These are phyloP conservation scores for Alosa sapidissima DNA, from an alignment of 2,797 vertebrate genomes.

Conservation along the genomic window DNA sequence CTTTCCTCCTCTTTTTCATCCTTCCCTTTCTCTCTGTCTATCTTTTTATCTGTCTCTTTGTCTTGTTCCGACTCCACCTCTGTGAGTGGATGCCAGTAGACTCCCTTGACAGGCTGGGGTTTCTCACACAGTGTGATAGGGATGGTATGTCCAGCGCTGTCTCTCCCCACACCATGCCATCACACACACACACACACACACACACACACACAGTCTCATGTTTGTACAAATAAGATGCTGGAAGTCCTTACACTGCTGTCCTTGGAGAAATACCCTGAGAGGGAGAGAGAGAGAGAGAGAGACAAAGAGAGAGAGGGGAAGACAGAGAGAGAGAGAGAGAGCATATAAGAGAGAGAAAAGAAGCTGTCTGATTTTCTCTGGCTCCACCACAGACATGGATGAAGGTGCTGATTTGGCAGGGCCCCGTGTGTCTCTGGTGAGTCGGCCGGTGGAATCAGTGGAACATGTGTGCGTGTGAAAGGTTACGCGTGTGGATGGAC, in stretches of 20 bases:
- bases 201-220: background rate
- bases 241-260: background rate
- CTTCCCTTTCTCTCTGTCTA: background rate
- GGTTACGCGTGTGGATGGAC: too few species aligned
- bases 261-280: background rate
- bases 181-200: background rate
- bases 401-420: background rate
- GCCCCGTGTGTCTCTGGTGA: background rate
- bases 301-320: too few species aligned
- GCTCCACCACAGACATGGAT: background rate
- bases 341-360: background rate
- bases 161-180: background rate
- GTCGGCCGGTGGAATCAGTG: background rate
- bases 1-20: background rate
- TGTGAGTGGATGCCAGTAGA: background rate
- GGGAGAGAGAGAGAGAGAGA: background rate
- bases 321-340: background rate
- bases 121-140: background rate
- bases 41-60: background rate
- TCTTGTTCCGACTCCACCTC: background rate
- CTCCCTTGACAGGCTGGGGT: background rate
- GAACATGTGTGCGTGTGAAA: background rate
- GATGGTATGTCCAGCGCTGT: background rate
- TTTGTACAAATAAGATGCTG: background rate
- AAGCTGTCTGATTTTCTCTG: background rate